These are phyloP conservation scores for Vesta saturnalis DNA, from an alignment of 2,888 invertebrate species.

Conservation along the genomic window DNA sequence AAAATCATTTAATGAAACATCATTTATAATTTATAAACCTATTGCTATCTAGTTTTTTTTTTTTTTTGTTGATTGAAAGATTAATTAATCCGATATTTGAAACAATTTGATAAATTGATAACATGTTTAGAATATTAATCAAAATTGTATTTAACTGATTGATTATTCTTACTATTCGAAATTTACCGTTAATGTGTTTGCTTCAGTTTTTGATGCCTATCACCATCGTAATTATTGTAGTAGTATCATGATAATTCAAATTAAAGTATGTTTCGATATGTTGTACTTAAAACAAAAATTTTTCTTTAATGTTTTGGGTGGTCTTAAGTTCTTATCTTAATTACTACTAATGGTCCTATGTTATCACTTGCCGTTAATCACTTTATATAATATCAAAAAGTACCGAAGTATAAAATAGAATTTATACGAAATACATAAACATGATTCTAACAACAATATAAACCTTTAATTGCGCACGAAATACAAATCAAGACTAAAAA, in stretches of 20 bases:
- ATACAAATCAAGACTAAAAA: slow-evolving; percentile 20
- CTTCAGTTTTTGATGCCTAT: background rate
- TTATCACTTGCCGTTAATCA: slow-evolving; percentile 7
- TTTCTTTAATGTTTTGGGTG: slow-evolving; percentile 11
- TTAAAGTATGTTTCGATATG: background rate
- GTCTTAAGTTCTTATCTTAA: slow-evolving; percentile 9
- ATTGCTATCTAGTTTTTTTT: no score
- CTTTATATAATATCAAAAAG: background rate
- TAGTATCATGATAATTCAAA: background rate
- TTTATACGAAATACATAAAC: background rate
- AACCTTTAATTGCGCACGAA: background rate
- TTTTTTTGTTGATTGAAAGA: background rate
- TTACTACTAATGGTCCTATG: slow-evolving; percentile 7
- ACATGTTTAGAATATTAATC: slow-evolving; percentile 27
- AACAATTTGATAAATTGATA: slow-evolving; percentile 29
- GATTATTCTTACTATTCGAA: slow-evolving; percentile 18
- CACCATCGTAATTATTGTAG: slow-evolving; percentile 3
- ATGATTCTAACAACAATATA: background rate
- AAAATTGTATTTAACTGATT: slow-evolving; percentile 29
- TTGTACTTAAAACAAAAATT: background rate
- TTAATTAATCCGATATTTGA: slow-evolving; percentile 10
- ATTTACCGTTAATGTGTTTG: slow-evolving; percentile 21
- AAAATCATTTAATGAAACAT: no score
- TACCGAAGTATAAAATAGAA: background rate
- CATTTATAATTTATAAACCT: no score